Base-by-base conservation (phyloP, 1,140 invertebrate species). In the Drosophila ironensis region DNA sequence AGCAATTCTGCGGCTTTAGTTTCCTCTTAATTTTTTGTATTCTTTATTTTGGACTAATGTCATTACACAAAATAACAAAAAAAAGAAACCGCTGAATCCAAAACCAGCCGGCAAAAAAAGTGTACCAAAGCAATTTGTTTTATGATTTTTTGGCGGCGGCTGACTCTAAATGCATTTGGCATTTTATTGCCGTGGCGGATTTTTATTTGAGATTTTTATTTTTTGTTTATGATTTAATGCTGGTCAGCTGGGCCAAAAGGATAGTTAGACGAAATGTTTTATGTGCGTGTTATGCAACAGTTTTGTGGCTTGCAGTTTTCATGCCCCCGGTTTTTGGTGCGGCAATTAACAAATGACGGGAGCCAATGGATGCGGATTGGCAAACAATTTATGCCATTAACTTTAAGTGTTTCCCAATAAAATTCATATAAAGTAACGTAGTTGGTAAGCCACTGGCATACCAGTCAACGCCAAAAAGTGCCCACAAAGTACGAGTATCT, bases 21-120 rank as follows among this genome's bases (percentile, higher is more conserved):
- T 52, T 44, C n/a, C 27, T 41, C 20, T 12, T 19, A 8, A 28
- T 42, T 40, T 27, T 35, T 20, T 56, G 22, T 33, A 53, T 66
- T 81, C 53, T 76, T 82, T 72, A 60, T 73, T 69, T 56, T 82
- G 46, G 63, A 50, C 69, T 73, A 81, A 75, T 80, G 76, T 69
- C 60, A 67, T 57, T 61, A 47, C 37, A 59, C 66, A 61, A 51
- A 70, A 53, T 56, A 12, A n/a, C n/a, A n/a, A n/a, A n/a, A n/a
- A n/a, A n/a, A n/a, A n/a, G n/a, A n/a, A n/a, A n/a, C n/a, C 20
- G 20, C 33, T 35, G 19, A 61, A 22, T 35, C 38, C 52, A 45
- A 46, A 63, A 42, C 28, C 12, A 61, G 17, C 11, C n/a, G 20
- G 8, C 17, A 8, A 28, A 60, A 66, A 69, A 76, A 68, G 38